Conservation (phyloP, 64 coral and sea anemone species). For the Stylophora pistillata region DNA sequence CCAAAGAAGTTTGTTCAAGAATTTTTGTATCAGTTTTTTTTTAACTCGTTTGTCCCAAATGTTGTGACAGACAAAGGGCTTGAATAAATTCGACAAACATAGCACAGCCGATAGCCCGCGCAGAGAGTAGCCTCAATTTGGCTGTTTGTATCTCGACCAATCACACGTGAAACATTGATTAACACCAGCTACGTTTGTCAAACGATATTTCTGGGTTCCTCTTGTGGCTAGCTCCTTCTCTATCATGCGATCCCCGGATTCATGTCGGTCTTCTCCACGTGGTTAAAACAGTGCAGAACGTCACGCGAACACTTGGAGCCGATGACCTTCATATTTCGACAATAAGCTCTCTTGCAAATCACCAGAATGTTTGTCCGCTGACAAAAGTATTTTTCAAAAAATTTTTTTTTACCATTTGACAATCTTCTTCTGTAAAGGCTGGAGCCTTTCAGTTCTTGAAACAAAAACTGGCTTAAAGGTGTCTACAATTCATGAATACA, state of each 20-base stretch:
- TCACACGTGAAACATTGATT: neutral
- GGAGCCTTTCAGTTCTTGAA: neutral
- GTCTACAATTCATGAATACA: neutral
- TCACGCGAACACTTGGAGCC: neutral
- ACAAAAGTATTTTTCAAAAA: neutral
- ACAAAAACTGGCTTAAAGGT: slow-evolving; percentile 8
- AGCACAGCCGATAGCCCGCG: neutral
- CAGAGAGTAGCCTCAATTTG: neutral
- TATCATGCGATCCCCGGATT: neutral
- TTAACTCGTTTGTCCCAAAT: neutral
- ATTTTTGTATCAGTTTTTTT: neutral
- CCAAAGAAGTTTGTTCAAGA: neutral
- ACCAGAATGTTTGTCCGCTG: neutral
- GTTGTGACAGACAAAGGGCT: neutral
- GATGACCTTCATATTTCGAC: neutral
- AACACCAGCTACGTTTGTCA: neutral
- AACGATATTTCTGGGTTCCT: neutral
- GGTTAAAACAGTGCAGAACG: neutral
- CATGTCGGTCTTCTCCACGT: neutral
- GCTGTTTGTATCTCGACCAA: neutral
- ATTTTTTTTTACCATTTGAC: neutral
- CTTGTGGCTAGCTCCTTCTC: neutral
- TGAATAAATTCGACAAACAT: slow-evolving; percentile 26
- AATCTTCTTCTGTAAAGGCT: neutral
- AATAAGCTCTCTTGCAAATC: neutral